These are phyloP conservation scores for Elmis aenea DNA, from an alignment of 2,888 invertebrate species.

Conservation along the genomic window DNA sequence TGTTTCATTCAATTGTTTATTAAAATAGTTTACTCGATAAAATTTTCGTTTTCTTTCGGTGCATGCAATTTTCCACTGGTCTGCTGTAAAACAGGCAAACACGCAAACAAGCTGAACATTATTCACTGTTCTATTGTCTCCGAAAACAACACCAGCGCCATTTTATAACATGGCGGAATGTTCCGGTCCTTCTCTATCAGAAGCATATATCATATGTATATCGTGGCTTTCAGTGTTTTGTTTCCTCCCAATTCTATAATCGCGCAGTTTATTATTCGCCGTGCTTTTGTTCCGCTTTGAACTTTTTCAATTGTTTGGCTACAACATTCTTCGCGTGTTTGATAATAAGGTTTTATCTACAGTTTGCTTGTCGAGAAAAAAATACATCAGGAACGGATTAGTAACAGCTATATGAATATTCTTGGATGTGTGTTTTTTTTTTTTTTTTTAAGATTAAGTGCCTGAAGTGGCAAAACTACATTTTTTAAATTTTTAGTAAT, in stretches of 20 bases:
- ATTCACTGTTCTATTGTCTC: slow-evolving; percentile 33
- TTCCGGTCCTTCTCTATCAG: slow-evolving; percentile 23
- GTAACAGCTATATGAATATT: too few relatives aligned
- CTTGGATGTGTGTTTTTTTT: too few relatives aligned
- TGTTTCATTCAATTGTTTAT: too few relatives aligned
- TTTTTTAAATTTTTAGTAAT: too few relatives aligned
- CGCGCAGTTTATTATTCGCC: slow-evolving; percentile 25
- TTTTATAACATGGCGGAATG: slow-evolving; percentile 34
- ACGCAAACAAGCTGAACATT: slow-evolving; percentile 31
- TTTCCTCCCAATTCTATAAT: slow-evolving; percentile 22
- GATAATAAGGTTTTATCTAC: too few relatives aligned
- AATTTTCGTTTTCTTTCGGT: slow-evolving; percentile 1
- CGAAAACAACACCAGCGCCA: slow-evolving; percentile 33
- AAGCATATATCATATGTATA: slow-evolving; percentile 23
- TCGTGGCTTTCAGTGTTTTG: slow-evolving; percentile 24
- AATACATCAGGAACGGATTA: too few relatives aligned
- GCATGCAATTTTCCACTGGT: slow-evolving; percentile 19
- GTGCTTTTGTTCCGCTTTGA: slow-evolving; percentile 1
- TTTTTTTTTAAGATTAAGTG: too few relatives aligned
- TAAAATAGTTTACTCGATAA: slow-evolving; percentile 2
- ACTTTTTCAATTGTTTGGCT: too few relatives aligned
- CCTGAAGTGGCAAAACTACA: too few relatives aligned
- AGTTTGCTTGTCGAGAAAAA: too few relatives aligned
- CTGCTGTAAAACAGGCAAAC: slow-evolving; percentile 28
- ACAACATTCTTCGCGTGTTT: too few relatives aligned